Percentiles rank a stretch among this genome's conserved stretches.
Conservation (phyloP, 92 coral and sea anemone species). For the Epizoanthus rinbou region DNA sequence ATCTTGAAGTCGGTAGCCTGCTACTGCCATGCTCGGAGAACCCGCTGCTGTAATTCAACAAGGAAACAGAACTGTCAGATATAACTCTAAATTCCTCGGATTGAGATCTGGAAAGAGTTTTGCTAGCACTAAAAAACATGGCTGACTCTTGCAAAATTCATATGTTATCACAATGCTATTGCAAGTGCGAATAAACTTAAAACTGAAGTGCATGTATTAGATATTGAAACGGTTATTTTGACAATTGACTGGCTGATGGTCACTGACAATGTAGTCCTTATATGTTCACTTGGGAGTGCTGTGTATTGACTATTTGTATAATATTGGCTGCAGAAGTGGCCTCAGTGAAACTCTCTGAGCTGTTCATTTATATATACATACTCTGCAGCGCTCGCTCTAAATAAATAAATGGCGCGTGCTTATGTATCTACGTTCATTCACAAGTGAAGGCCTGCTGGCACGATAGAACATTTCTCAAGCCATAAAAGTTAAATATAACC, state of each 20-base stretch:
- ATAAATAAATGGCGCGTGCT: constrained; percentile 12
- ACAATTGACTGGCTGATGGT: neutral
- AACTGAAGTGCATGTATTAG: neutral
- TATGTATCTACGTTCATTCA: neutral
- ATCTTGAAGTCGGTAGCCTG: constrained; percentile 23
- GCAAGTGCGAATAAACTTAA: neutral
- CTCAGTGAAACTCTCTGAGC: too few relatives aligned
- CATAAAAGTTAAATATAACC: neutral
- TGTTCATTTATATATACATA: too few relatives aligned
- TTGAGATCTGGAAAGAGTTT: constrained; percentile 8
- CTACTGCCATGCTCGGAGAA: constrained; percentile 31
- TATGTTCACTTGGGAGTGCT: constrained; percentile 16
- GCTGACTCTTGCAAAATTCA: neutral
- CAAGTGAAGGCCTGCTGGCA: too few relatives aligned
- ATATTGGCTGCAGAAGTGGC: neutral
- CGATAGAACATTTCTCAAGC: neutral
- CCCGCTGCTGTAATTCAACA: constrained; percentile 38
- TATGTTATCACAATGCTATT: neutral
- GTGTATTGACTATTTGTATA: neutral
- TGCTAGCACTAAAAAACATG: constrained; percentile 38
- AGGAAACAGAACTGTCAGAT: constrained; percentile 36
- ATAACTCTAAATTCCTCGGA: neutral
- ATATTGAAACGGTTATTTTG: constrained; percentile 23
- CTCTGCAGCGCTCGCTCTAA: neutral
- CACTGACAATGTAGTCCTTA: neutral